Conservation (phyloP, 2,797 vertebrate species). For the Clarias pachynema region DNA sequence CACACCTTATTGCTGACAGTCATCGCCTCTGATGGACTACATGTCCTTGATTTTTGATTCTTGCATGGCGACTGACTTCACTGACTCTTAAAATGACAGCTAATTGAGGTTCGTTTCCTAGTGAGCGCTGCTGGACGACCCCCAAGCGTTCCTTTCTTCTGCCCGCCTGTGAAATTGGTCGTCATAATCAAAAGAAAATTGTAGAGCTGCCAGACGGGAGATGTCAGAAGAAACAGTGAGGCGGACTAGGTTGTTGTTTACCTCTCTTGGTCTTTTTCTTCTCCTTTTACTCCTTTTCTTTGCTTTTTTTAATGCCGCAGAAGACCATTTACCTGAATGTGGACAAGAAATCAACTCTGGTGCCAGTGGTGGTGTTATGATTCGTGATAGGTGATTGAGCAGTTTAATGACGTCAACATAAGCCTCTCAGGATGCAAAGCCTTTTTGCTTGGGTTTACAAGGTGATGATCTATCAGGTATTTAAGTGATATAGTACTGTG, state of each 20-base stretch:
- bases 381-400: constrained; percentile 21
- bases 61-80: constrained; percentile 70
- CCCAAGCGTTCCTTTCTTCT: constrained; percentile 44
- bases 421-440: not conserved
- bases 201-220: constrained; percentile 57
- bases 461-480: not conserved
- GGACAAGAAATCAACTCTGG: not conserved
- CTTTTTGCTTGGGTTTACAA: not conserved
- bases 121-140: constrained; percentile 61
- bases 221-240: constrained; percentile 62
- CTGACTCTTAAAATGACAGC: constrained; percentile 71
- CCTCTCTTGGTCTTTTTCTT: constrained; percentile 43
- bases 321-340: constrained; percentile 22
- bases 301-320: constrained; percentile 5
- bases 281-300: constrained; percentile 24
- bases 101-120: constrained; percentile 73
- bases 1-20: constrained; percentile 68
- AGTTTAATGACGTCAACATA: not conserved
- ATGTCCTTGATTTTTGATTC: constrained; percentile 69
- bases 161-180: constrained; percentile 65
- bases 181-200: constrained; percentile 74
- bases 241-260: constrained; percentile 62
- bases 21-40: constrained; percentile 53
- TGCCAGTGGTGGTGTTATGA: constrained; percentile 22
- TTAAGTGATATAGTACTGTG: not conserved